These are phyloP conservation scores for Molorchus minor DNA, from an alignment of 2,888 invertebrate genomes.

Conservation along the genomic window DNA sequence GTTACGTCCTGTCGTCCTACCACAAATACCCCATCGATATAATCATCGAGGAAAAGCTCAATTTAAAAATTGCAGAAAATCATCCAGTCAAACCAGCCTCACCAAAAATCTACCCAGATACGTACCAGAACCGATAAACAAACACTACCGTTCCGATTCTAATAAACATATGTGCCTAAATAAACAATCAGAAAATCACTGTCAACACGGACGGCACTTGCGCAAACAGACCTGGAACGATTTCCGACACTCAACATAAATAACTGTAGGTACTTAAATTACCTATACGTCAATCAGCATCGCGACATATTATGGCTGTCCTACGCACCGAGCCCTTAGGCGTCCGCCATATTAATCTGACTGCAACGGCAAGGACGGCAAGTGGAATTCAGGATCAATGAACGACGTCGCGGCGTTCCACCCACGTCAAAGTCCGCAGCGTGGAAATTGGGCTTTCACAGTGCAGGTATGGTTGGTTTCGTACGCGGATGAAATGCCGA, in stretches of 20 bases:
- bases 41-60: too few species aligned
- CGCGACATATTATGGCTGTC: constrained; percentile 23
- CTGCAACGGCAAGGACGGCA: constrained; percentile 36
- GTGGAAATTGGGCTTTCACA: constrained; percentile 3
- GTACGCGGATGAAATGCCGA: not conserved
- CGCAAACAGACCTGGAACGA: constrained; percentile 14
- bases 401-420: constrained; percentile 37
- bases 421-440: constrained; percentile 33
- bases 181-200: constrained; percentile 14
- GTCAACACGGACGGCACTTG: constrained; percentile 3
- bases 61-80: too few species aligned
- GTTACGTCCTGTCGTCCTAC: too few species aligned
- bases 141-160: constrained; percentile 8
- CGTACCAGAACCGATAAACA: constrained; percentile 6
- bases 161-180: constrained; percentile 17
- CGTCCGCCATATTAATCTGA: constrained; percentile 48
- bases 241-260: not conserved
- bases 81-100: not conserved
- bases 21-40: too few species aligned
- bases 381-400: constrained; percentile 48
- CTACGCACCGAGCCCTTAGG: constrained; percentile 21
- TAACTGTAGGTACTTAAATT: constrained; percentile 11
- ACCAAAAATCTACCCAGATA: not conserved
- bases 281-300: constrained; percentile 7
- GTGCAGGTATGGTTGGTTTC: not conserved